phyloP scores from a whole-genome alignment of 2,888 invertebrate genomes.

The Agonopterix heracliana region DNA sequence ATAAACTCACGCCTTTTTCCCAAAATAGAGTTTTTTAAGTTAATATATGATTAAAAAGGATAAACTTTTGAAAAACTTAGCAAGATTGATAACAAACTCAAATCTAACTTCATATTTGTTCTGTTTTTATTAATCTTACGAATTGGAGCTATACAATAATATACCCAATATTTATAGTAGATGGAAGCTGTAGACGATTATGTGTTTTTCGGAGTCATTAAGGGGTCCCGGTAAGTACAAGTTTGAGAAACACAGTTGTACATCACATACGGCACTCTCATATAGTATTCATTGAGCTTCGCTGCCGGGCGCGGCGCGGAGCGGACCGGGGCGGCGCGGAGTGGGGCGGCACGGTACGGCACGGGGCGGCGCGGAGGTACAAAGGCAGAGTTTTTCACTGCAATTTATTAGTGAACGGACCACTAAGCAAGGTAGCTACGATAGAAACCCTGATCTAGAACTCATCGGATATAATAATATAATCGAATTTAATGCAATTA shows the following conservation, averaged over 20 bases:
- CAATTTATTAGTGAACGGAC: constrained; percentile 15
- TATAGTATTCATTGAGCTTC: constrained; percentile 19
- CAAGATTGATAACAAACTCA: too few species aligned
- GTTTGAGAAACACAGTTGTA: background rate
- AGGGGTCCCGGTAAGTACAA: background rate
- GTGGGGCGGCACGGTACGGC: background rate
- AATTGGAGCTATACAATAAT: too few species aligned
- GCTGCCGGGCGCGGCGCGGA: background rate
- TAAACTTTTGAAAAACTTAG: too few species aligned
- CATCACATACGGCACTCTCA: constrained; percentile 14
- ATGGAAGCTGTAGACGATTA: too few species aligned
- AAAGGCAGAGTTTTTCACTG: constrained; percentile 13
- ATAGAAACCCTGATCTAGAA: background rate
- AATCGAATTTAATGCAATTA: too few species aligned
- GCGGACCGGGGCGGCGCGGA: background rate
- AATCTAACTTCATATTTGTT: too few species aligned
- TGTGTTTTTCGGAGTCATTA: too few species aligned
- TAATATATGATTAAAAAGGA: too few species aligned
- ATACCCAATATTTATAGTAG: too few species aligned
- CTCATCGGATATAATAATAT: background rate
- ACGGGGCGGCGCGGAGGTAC: constrained; percentile 3
- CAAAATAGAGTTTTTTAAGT: too few species aligned
- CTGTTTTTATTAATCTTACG: too few species aligned
- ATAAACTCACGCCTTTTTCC: too few species aligned
- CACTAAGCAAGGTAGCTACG: constrained; percentile 1